These are phyloP conservation scores for Calonectris borealis DNA, from an alignment of 2,113 vertebrate genomes.

Conservation along the genomic window DNA sequence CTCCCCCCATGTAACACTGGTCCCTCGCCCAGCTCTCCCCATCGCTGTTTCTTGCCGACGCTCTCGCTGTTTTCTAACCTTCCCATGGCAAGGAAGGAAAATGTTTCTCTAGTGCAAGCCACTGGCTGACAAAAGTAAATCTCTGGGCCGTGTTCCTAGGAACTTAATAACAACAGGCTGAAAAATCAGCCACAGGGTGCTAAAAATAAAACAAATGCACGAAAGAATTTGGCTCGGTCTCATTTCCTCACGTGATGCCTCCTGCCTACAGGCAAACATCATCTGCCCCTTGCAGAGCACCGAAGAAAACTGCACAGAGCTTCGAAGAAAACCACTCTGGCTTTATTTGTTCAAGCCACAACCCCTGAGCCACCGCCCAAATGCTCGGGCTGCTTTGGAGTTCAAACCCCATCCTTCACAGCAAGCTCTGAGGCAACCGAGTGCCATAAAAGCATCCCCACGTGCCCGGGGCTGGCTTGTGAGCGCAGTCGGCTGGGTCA, in stretches of 20 bases:
- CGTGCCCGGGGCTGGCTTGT: accelerated
- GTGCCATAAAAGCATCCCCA: not conserved
- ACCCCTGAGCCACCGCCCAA: not conserved
- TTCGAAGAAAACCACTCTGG: accelerated
- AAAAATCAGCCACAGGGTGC: not conserved
- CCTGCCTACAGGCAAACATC: not conserved
- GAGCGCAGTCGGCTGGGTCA: no score
- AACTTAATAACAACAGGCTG: not conserved
- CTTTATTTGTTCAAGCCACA: not conserved
- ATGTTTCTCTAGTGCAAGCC: not conserved
- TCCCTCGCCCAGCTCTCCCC: not conserved
- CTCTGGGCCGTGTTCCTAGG: not conserved
- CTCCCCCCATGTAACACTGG: accelerated
- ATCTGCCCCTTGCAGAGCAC: not conserved
- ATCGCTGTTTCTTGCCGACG: accelerated
- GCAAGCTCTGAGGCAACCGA: not conserved
- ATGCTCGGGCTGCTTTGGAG: not conserved
- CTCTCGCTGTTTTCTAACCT: not conserved
- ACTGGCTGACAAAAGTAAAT: not conserved
- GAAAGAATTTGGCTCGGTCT: not conserved
- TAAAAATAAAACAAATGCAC: conserved; percentile 53
- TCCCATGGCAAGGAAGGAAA: not conserved
- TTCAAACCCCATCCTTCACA: no score
- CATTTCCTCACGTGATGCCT: not conserved
- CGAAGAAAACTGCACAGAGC: not conserved